These are phyloP conservation scores for Palythoa grandis DNA, from an alignment of 92 coral and sea anemone genomes.

Conservation along the genomic window DNA sequence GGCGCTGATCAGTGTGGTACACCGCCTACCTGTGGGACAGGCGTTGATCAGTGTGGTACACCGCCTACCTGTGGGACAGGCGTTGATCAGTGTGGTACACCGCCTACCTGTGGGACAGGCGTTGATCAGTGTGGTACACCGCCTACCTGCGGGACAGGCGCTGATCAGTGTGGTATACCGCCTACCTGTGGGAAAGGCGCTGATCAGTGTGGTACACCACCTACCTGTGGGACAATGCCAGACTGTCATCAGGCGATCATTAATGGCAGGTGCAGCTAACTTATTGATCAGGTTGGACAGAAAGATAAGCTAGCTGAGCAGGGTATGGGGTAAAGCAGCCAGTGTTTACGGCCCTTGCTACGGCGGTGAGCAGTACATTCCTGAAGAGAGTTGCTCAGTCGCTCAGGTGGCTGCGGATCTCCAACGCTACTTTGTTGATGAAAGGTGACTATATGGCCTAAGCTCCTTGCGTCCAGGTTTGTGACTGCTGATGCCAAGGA, in stretches of 20 bases:
- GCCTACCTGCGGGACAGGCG: too few species aligned
- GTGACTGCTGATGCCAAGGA: constrained; percentile 28
- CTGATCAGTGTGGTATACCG: constrained; percentile 14
- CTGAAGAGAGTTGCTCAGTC: constrained; percentile 62
- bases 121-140: too few species aligned
- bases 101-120: too few species aligned
- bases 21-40: neutral
- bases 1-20: constrained; percentile 4
- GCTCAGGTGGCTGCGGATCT: constrained; percentile 54
- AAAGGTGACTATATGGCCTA: constrained; percentile 9
- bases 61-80: too few species aligned
- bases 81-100: too few species aligned
- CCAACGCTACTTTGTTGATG: constrained; percentile 34
- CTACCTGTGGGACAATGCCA: neutral
- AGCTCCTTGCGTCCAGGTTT: neutral
- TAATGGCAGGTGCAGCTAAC: constrained; percentile 27
- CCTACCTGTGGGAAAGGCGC: neutral
- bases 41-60: too few species aligned
- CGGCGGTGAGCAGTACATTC: constrained; percentile 61
- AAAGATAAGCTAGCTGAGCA: constrained; percentile 46
- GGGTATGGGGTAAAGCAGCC: constrained; percentile 34
- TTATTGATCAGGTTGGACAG: neutral
- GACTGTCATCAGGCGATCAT: constrained; percentile 32
- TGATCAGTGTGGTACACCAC: constrained; percentile 3
- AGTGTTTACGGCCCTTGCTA: constrained; percentile 29